phyloP scores from a whole-genome alignment of 2,888 invertebrate genomes.

The Automeris io region DNA sequence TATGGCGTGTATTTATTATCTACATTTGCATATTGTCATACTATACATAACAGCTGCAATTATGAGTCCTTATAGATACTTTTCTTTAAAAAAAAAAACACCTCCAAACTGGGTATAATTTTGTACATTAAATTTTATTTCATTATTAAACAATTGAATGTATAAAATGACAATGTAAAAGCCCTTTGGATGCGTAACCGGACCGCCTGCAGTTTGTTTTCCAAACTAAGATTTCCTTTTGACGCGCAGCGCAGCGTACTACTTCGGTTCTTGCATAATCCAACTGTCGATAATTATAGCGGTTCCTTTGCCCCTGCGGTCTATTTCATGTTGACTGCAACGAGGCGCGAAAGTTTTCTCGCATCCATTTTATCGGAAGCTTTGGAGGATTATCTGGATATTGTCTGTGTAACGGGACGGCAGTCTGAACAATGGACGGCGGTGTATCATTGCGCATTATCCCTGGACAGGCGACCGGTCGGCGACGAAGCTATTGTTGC shows the following conservation, averaged over 20 bases:
- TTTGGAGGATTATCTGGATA: conserved; percentile 67
- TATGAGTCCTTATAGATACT: too few relatives aligned
- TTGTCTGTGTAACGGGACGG: conserved; percentile 64
- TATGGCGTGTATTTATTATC: too few relatives aligned
- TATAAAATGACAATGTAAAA: too few relatives aligned
- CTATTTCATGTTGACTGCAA: conserved; percentile 54
- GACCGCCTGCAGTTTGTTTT: conserved; percentile 66
- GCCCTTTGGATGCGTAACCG: too few relatives aligned
- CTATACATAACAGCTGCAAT: too few relatives aligned
- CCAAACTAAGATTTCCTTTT: conserved; percentile 44
- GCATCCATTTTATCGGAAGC: conserved; percentile 58
- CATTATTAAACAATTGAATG: too few relatives aligned
- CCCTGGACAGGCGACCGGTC: conserved; percentile 47
- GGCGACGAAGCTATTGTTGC: conserved; percentile 51
- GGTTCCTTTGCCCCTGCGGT: conserved; percentile 49
- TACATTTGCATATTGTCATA: too few relatives aligned
- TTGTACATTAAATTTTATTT: too few relatives aligned
- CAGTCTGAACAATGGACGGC: conserved; percentile 43
- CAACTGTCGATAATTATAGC: conserved; percentile 52
- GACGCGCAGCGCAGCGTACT: conserved; percentile 46
- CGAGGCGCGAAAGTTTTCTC: conserved; percentile 68
- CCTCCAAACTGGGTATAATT: too few relatives aligned
- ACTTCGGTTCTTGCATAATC: conserved; percentile 61
- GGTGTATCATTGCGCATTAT: conserved; percentile 71
- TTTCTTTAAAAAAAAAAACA: too few relatives aligned